A percentile compares a stretch with the other conserved stretches of the same genome.
These are phyloP conservation scores for Heteromurus nitidus DNA, from an alignment of 2,888 invertebrate genomes.

Conservation along the genomic window DNA sequence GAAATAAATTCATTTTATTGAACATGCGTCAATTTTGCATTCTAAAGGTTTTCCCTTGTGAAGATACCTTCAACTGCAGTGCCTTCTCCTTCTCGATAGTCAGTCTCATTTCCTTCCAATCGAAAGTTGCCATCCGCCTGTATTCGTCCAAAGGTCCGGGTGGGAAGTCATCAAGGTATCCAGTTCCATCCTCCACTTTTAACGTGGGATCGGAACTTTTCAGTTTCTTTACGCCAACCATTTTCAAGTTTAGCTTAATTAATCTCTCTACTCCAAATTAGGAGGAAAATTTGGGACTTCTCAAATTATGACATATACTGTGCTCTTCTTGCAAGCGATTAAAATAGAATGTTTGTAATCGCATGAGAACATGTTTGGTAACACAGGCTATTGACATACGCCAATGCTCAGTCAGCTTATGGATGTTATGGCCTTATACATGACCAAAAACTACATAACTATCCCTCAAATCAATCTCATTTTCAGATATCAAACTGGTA, in stretches of 20 bases:
- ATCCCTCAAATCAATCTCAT: too few species aligned
- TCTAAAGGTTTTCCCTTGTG: too few species aligned
- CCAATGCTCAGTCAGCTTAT: too few species aligned
- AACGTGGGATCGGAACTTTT: slow-evolving; percentile 18
- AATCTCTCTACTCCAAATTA: not conserved
- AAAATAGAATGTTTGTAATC: too few species aligned
- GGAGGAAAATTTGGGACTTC: too few species aligned
- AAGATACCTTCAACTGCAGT: slow-evolving; percentile 86
- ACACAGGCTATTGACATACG: too few species aligned
- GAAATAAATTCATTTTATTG: slow-evolving; percentile 23
- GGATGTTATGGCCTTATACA: too few species aligned
- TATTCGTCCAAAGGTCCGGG: slow-evolving; percentile 86
- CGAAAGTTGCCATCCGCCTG: slow-evolving; percentile 86
- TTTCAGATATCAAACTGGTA: too few species aligned
- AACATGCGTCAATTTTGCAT: not conserved
- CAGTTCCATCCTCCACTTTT: slow-evolving; percentile 26
- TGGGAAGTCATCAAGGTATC: slow-evolving; percentile 74
- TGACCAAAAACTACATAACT: too few species aligned
- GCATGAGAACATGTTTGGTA: too few species aligned
- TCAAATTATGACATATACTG: too few species aligned
- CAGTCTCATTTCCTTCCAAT: slow-evolving; percentile 89
- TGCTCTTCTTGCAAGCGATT: too few species aligned
- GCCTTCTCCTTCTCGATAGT: slow-evolving; percentile 87
- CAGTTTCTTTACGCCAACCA: slow-evolving; percentile 51
- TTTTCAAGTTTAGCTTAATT: slow-evolving; percentile 25